Base-by-base conservation (phyloP, 2,113 vertebrate genomes). In the Phrynosoma blainvillii region DNA sequence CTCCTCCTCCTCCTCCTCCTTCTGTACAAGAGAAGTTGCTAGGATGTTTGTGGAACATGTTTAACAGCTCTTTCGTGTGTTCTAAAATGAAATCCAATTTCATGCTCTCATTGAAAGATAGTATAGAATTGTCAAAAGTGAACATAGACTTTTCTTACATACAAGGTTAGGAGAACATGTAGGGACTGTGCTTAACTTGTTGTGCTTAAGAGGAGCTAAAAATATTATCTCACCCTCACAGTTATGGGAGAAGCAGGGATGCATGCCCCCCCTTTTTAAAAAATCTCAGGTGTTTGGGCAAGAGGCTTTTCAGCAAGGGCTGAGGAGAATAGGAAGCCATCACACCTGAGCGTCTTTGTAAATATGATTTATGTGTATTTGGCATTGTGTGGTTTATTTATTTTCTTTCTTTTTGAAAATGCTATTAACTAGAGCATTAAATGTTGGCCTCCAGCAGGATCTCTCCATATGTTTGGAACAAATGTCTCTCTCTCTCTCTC, bases 381-480 rank as follows among this genome's bases (percentile, higher is more conserved):
- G 21, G 84, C 52, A 92, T 56, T 75, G 84, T 84, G 88, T 92
- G 85, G 93, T 90, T 16, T 74, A 74, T 80, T 88, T 70, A 79
- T 86, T 42, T 68, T 77, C 70, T 56, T 21, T 30, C 25, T 0
- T 23, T 88, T 91, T 0, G 0, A 91, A 95, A 93, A 92, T 89
- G 85, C 89, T 96, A 96, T 96, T 97, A 97, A 97, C 95, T 97
- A 93, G 96, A 97, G 96, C 96, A 96, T 97, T 97, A 97, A 97
- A 96, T 97, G 94, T 89, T 96, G 95, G 95, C 96, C 95, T 96
- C 91, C 92, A 96, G 96, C 95, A 94, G 93, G 89, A 81, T 91
- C 87, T 92, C 82, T 95, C 97, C 97, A 97, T 97, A 96, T 97
- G 96, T 88, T 95, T 92, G 81, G 86, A 93, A 93, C 92, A 78